Evolutionary conservation across 1,140 invertebrate genomes (phyloP).

Genomic region (Drosophila athabasca): DNA sequence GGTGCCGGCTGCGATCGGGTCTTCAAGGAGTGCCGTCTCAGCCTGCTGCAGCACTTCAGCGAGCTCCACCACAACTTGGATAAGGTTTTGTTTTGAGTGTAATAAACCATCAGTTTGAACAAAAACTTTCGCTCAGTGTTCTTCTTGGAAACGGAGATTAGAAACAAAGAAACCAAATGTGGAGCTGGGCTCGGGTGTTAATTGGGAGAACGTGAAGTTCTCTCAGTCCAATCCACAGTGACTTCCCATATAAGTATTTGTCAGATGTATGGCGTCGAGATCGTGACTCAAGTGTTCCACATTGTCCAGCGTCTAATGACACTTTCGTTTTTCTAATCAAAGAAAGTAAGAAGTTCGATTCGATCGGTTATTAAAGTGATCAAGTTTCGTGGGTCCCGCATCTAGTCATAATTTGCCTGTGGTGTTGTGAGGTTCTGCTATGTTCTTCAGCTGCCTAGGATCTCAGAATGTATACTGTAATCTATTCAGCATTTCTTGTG

Average conservation of each 20-base stretch:
- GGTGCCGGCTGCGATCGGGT: conserved; percentile 85
- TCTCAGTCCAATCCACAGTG: conserved; percentile 49
- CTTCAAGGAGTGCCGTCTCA: conserved; percentile 86
- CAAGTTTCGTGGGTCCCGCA: neutral
- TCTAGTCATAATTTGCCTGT: conserved; percentile 29
- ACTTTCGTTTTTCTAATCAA: conserved; percentile 63
- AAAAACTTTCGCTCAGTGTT: conserved; percentile 33
- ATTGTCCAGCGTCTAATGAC: conserved; percentile 28
- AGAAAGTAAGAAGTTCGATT: conserved; percentile 46
- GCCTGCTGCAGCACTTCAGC: conserved; percentile 68
- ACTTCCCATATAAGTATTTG: conserved; percentile 23
- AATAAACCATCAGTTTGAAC: conserved; percentile 46
- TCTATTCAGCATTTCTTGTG: neutral
- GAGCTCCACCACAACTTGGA: conserved; percentile 60
- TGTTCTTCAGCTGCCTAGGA: neutral
- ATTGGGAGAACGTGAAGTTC: conserved; percentile 63
- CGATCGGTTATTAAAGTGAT: conserved; percentile 14
- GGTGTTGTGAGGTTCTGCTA: conserved; percentile 1
- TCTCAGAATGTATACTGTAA: neutral
- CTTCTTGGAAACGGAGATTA: conserved; percentile 9
- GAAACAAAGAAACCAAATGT: conserved; percentile 13
- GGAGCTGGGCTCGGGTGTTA: conserved; percentile 40
- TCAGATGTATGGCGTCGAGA: neutral
- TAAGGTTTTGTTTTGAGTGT: conserved; percentile 43
- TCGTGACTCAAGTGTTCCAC: conserved; percentile 29